Conservation (phyloP, 2,113 vertebrate species). For the Phaethornis superciliosus region DNA sequence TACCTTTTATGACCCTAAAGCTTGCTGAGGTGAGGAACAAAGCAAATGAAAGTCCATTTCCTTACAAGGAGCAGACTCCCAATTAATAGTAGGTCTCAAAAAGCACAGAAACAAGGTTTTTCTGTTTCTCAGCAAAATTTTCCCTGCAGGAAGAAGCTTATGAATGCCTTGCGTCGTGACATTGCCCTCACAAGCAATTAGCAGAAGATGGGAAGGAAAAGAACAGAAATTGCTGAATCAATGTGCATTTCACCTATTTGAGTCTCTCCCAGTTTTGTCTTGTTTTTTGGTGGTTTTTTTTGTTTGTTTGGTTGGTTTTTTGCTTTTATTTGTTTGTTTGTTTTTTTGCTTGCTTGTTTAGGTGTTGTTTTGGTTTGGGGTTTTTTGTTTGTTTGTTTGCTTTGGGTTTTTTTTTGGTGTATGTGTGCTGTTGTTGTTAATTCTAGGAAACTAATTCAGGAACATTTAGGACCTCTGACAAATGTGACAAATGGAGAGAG, state of each 20-base stretch:
- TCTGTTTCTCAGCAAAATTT: slow-evolving; percentile 20
- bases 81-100: slow-evolving; percentile 57
- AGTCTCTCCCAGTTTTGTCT: not conserved
- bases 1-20: not conserved
- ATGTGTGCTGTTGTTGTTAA: not conserved
- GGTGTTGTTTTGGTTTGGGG: too few species aligned
- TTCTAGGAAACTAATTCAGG: slow-evolving; percentile 16
- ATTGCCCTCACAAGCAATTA: slow-evolving; percentile 58
- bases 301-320: not conserved
- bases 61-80: slow-evolving; percentile 31
- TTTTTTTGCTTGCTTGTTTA: not conserved
- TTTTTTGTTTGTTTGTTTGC: too few species aligned
- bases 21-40: slow-evolving; percentile 41
- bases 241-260: slow-evolving; percentile 1
- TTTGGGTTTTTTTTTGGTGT: not conserved
- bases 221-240: slow-evolving; percentile 22
- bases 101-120: not conserved
- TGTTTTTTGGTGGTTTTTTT: too few species aligned
- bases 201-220: slow-evolving; percentile 8
- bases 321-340: too few species aligned
- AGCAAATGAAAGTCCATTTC: slow-evolving; percentile 41
- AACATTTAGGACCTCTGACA: not conserved
- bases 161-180: slow-evolving; percentile 25
- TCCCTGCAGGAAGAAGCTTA: slow-evolving; percentile 16
- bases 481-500: not conserved